Evolutionary conservation across 2,113 vertebrate genomes (phyloP), one percentile per base, ranked within the genome.

Genomic region (Petrocephalus zakoni): DNA sequence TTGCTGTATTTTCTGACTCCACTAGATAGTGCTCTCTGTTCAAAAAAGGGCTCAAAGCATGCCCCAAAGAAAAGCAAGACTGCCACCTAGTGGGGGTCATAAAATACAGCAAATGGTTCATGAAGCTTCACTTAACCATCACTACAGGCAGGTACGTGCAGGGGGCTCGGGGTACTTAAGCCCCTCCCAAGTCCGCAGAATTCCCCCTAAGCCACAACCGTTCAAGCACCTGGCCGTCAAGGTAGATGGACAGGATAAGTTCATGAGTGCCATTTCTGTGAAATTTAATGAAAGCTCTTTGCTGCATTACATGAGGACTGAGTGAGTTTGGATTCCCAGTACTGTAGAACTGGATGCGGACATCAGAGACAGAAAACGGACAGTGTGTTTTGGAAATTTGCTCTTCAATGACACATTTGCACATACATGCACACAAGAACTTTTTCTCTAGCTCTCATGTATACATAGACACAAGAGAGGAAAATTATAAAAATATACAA

Each of bases 391-490:
- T 61, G 58, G 58, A 25, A 61, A n/a, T 61, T 1, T 68, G 2
- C 61, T 68, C 61, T 13, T 68, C 72, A 78, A 17, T 42, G 37
- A 42, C 10, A 21, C 52, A 25, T 85, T 78, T 75, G 68, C 29
- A 37, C 68, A 75, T 17, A 37, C 68, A 5, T 75, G 68, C 25
- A 75, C 68, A 37, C 15, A 19, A 4, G 37, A 75, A 37, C 68
- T 75, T 11, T 75, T 10, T 75, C 29, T 17, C 29, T 37, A 75
- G 68, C 29, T 2, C 15, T 75, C 34, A 19, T 75, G 34, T 75
- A 42, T 7, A 21, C 22, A 22, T 53, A 11, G n/a, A 25, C 25
- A 22, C 58, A 64, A 68, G 88, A 72, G 90, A 88, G 88, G 89
- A 19, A 29, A 58, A 61, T 34, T 49, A 29, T 22, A 72, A 64